Base-by-base conservation (phyloP, 2,113 vertebrate species). In the Oxyruncus cristatus region DNA sequence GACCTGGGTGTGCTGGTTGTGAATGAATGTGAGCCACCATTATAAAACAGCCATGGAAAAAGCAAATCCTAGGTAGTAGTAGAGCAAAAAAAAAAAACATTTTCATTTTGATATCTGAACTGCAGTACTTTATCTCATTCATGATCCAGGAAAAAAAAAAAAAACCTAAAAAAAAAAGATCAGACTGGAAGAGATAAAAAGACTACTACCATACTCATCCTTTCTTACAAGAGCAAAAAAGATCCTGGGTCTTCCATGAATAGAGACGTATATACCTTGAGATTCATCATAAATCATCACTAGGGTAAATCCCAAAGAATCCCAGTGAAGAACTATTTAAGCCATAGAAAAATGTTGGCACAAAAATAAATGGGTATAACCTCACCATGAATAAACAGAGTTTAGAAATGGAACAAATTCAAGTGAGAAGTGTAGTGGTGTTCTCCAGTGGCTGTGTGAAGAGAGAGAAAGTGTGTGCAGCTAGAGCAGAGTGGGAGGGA, bases 291-390 rank as follows among this genome's bases (percentile, higher is more conserved):
- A 91, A 95, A 95, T 95, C 84, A 91, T 41, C 73, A 52, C 47
- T 59, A 84, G 35, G 52, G 52, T 68, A 89, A 96, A 96, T 68
- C 77, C 86, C 89, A 81, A 83, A 86, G 80, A 86, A 79, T 47
- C 32, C 73, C 89, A 67, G 22, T 52, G 67, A 87, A 92, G 66
- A 33, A 50, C 71, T 97, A 95, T 97, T 97, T 96, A 92, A 95
- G 56, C 90, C 79, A 63, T 30, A 94, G 68, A 86, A 94, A 96
- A 95, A 97, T 96, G 95, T 94, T 92, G 92, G 93, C 90, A 92
- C 53, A 95, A 85, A 71, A 73, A 94, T 89, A 93, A 89, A 93
- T 80, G 83, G 52, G 55, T 62, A 96, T 74, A 96, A 95, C 80
- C 77, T 97, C 77, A 89, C 71, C 81, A 50, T 77, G 86, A 97